phyloP scores from a whole-genome alignment of 2,888 invertebrate species.

The Chydorus sphaericus region DNA sequence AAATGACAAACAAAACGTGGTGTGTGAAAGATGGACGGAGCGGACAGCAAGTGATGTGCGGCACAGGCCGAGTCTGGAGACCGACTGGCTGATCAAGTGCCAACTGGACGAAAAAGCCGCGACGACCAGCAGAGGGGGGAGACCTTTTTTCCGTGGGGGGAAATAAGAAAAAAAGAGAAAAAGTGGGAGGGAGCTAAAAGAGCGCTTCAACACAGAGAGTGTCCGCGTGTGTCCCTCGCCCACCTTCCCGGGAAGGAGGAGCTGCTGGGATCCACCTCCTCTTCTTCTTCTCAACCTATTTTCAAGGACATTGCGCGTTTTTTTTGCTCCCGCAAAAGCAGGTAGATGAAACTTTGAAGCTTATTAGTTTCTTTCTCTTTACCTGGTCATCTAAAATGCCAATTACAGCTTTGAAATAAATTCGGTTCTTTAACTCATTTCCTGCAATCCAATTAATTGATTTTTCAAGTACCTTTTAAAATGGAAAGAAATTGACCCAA shows the following conservation, averaged over 20 bases:
- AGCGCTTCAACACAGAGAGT: too few relatives aligned
- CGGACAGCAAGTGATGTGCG: background rate
- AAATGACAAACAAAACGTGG: background rate
- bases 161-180: background rate
- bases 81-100: background rate
- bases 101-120: background rate
- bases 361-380: too few relatives aligned
- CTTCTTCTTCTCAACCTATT: background rate
- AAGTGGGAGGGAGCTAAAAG: background rate
- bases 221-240: background rate
- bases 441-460: too few relatives aligned
- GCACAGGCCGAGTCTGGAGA: constrained; percentile 4
- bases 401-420: too few relatives aligned
- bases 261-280: background rate
- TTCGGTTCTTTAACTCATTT: too few relatives aligned
- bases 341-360: too few relatives aligned
- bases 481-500: too few relatives aligned
- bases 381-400: too few relatives aligned
- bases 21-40: background rate
- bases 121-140: background rate
- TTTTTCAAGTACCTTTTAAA: too few relatives aligned
- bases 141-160: background rate
- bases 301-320: too few relatives aligned
- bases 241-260: background rate
- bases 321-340: too few relatives aligned